Conservation (phyloP, 2,113 vertebrate species). For the Grammomys dolichurus region DNA sequence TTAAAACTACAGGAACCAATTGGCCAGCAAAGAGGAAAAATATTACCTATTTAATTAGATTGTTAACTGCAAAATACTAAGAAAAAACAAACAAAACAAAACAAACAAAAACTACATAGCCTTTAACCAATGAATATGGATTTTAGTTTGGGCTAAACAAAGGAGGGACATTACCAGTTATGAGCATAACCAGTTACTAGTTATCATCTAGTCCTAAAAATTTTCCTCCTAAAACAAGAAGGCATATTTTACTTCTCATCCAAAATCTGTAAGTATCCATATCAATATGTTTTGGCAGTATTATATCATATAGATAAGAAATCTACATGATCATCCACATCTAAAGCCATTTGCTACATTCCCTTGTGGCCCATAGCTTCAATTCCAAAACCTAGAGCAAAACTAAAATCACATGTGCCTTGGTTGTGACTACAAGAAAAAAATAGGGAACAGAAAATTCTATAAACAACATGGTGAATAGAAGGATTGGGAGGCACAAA, state of each 20-base stretch:
- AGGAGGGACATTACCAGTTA: conserved; percentile 31
- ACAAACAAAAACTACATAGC: not conserved
- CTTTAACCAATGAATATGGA: not conserved
- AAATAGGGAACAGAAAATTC: not conserved
- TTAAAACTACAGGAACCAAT: not conserved
- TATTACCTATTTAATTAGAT: not conserved
- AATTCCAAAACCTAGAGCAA: not conserved
- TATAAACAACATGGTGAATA: not conserved
- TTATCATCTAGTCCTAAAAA: not conserved
- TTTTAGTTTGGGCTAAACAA: conserved; percentile 42
- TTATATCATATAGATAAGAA: not conserved
- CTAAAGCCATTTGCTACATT: not conserved
- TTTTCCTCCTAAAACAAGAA: not conserved
- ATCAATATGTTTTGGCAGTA: not conserved
- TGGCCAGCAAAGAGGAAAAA: not conserved
- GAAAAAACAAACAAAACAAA: not conserved
- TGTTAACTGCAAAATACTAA: conserved; percentile 47
- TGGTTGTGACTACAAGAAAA: not conserved
- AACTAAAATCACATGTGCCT: not conserved
- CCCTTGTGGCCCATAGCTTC: not conserved
- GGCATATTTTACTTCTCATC: not conserved
- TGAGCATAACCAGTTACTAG: too few species aligned
- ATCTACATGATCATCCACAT: not conserved
- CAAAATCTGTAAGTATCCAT: not conserved
- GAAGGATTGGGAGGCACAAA: not conserved